phyloP scores from a whole-genome alignment of 2,113 vertebrate species.

The Micromys minutus region DNA sequence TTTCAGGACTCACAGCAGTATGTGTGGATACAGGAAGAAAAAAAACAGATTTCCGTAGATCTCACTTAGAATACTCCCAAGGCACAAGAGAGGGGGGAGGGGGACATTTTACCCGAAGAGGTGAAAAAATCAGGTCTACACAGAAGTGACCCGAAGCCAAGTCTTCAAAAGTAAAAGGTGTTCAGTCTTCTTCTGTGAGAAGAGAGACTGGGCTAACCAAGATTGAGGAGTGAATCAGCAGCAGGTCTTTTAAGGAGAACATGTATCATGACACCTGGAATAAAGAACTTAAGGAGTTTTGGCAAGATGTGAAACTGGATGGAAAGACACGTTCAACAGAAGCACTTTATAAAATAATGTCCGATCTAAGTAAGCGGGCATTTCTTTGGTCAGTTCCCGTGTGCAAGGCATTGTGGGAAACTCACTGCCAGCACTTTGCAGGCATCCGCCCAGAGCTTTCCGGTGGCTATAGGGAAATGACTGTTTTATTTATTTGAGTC shows the following conservation, averaged over 20 bases:
- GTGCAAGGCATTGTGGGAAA: neutral
- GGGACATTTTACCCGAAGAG: neutral
- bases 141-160: slow-evolving; percentile 20
- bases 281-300: neutral
- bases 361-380: slow-evolving; percentile 32
- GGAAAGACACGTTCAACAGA: slow-evolving; percentile 52
- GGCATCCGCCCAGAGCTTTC: slow-evolving; percentile 23
- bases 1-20: neutral
- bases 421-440: slow-evolving; percentile 26
- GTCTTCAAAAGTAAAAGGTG: slow-evolving; percentile 33
- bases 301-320: slow-evolving; percentile 44
- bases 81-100: neutral
- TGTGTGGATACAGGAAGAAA: neutral
- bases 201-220: neutral
- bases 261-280: neutral
- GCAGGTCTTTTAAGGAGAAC: neutral
- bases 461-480: slow-evolving; percentile 53
- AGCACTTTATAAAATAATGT: slow-evolving; percentile 76
- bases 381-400: slow-evolving; percentile 30
- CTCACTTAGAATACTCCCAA: neutral
- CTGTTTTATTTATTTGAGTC: slow-evolving; percentile 33
- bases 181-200: slow-evolving; percentile 16
- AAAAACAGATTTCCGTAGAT: neutral
- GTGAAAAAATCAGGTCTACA: slow-evolving; percentile 9
- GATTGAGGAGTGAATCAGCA: neutral